Evolutionary conservation across 2,888 invertebrate species (phyloP).

Genomic region (Osmoderma eremita): DNA sequence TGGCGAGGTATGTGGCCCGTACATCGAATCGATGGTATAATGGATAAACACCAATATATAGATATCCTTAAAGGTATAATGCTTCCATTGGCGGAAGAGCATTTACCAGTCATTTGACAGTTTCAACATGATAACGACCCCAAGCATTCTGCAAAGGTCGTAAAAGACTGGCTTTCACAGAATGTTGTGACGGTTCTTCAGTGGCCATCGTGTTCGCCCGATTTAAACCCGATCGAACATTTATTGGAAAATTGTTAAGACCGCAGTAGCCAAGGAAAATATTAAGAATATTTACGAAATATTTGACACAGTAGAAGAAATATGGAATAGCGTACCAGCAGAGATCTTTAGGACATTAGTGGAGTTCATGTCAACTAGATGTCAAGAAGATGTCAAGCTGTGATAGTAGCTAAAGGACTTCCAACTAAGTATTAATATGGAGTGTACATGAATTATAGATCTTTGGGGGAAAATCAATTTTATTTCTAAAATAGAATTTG

Average conservation of each 20-base stretch:
- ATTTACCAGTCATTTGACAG: background rate
- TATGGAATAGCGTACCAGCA: background rate
- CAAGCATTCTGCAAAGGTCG: too few relatives aligned
- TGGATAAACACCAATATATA: too few relatives aligned
- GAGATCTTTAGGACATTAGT: background rate
- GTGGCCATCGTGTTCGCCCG: too few relatives aligned
- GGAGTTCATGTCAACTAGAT: background rate
- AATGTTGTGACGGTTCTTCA: too few relatives aligned
- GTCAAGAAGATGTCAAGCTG: background rate
- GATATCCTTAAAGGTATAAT: background rate
- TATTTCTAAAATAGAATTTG: too few relatives aligned
- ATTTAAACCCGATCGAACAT: background rate
- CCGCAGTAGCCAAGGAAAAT: background rate
- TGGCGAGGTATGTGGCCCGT: too few relatives aligned
- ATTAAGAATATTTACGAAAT: background rate
- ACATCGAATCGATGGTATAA: too few relatives aligned
- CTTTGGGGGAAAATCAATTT: too few relatives aligned
- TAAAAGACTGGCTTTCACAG: background rate
- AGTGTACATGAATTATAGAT: too few relatives aligned
- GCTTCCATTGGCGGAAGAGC: background rate
- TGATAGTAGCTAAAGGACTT: background rate
- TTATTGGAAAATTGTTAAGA: background rate
- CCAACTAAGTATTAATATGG: background rate
- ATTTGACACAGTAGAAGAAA: too few relatives aligned
- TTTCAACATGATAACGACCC: background rate